phyloP scores from a whole-genome alignment of 2,888 invertebrate species.

The Neuroscelio doddi region DNA sequence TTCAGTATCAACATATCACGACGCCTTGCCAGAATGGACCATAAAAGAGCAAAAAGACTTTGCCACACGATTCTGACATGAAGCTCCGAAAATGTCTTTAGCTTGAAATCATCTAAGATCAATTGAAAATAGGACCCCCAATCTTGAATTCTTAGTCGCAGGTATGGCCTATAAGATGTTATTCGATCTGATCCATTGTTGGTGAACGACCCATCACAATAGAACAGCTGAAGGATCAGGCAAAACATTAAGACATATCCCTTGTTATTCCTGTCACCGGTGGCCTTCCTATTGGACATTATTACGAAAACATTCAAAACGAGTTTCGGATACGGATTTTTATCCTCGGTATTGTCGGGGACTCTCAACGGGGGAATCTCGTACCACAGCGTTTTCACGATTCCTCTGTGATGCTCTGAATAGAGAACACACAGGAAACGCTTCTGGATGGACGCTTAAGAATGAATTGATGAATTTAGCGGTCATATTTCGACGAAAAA shows the following conservation, averaged over 20 bases:
- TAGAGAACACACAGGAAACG: constrained; percentile 6
- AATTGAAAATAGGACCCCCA: constrained; percentile 27
- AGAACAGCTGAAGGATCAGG: constrained; percentile 68
- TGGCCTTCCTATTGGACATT: constrained; percentile 59
- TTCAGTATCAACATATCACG: constrained; percentile 25
- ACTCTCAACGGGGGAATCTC: constrained; percentile 26
- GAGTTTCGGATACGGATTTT: constrained; percentile 34
- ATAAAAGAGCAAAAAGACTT: constrained; percentile 34
- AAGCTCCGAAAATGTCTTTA: constrained; percentile 7
- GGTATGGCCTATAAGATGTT: constrained; percentile 36
- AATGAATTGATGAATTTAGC: constrained; percentile 16
- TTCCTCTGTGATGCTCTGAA: constrained; percentile 9
- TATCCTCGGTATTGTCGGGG: constrained; percentile 9
- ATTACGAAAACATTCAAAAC: constrained; percentile 69
- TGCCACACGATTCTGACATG: constrained; percentile 42
- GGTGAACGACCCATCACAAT: constrained; percentile 59
- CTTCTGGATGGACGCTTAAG: not conserved
- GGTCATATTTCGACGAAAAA: constrained; percentile 41
- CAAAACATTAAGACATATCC: constrained; percentile 71
- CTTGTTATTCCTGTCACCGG: constrained; percentile 65
- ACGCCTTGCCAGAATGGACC: too few relatives aligned
- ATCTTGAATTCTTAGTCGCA: too few relatives aligned
- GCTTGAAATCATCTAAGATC: too few relatives aligned
- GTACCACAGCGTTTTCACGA: constrained; percentile 11
- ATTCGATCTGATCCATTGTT: constrained; percentile 66